Evolutionary conservation across 2,113 vertebrate genomes (phyloP).

Genomic region (Hippolais icterina): DNA sequence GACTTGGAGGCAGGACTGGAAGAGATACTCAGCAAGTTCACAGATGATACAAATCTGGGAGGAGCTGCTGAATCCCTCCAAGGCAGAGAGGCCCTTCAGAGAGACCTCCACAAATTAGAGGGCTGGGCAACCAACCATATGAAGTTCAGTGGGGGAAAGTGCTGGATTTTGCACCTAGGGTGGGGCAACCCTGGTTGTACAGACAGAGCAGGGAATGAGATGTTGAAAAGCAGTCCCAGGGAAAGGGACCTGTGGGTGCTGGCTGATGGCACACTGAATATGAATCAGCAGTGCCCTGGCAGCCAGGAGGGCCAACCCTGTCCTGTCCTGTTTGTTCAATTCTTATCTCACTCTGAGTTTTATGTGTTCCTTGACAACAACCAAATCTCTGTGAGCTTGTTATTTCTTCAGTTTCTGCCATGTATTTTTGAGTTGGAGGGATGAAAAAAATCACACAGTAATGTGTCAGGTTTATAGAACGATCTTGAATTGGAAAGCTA

Average conservation of each 20-base stretch:
- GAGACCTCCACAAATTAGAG: too few relatives aligned
- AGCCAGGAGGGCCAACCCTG: background rate
- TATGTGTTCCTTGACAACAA: background rate
- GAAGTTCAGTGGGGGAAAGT: too few relatives aligned
- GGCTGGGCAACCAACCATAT: too few relatives aligned
- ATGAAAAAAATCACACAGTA: fast-evolving
- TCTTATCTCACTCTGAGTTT: background rate
- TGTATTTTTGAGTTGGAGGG: background rate
- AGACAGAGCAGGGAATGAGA: too few relatives aligned
- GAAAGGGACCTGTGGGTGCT: too few relatives aligned
- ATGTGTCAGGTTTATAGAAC: background rate
- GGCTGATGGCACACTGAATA: too few relatives aligned
- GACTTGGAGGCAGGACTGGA: too few relatives aligned
- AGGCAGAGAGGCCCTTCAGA: too few relatives aligned
- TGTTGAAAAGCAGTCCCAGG: too few relatives aligned
- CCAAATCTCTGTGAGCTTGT: background rate
- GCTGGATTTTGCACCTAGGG: too few relatives aligned
- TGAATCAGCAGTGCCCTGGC: background rate
- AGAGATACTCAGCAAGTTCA: background rate
- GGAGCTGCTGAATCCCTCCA: background rate
- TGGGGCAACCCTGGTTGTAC: too few relatives aligned
- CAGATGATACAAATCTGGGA: background rate
- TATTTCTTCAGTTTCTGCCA: background rate
- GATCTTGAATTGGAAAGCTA: background rate
- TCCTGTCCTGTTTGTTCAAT: background rate